Evolutionary conservation across 2,113 vertebrate species (phyloP).

Genomic region (Coptodon rendalli): DNA sequence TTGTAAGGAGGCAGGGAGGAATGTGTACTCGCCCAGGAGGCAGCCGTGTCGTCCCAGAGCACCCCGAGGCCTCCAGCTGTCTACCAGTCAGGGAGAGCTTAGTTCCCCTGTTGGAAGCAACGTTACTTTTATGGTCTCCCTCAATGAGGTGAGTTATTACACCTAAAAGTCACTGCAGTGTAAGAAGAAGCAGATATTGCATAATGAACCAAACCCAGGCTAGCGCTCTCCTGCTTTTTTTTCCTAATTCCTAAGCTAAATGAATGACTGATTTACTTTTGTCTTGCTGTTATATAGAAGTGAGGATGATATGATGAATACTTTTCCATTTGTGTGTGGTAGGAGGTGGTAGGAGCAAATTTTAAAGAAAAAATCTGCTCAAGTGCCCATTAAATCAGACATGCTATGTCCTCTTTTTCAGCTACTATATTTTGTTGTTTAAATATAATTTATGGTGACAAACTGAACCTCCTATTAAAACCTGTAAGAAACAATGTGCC

Average conservation of each 20-base stretch:
- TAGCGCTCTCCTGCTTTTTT: not conserved
- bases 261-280: not conserved
- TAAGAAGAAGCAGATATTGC: not conserved
- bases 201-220: not conserved
- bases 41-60: conserved; percentile 82
- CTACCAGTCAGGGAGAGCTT: conserved; percentile 80
- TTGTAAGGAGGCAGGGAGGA: conserved; percentile 82
- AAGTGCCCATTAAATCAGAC: not conserved
- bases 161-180: not conserved
- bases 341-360: not conserved
- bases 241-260: not conserved
- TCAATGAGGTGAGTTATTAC: conserved; percentile 79
- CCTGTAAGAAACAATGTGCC: not conserved
- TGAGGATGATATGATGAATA: not conserved
- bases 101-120: conserved; percentile 80
- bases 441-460: not conserved
- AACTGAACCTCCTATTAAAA: not conserved
- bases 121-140: conserved; percentile 85
- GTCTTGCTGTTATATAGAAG: not conserved
- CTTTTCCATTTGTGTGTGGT: not conserved
- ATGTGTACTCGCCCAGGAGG: conserved; percentile 80
- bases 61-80: conserved; percentile 81
- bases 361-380: not conserved
- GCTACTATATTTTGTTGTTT: not conserved
- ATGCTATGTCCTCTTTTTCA: not conserved